Evolutionary conservation across 1,140 invertebrate species (phyloP).

Genomic region (Bombus consobrinus): DNA sequence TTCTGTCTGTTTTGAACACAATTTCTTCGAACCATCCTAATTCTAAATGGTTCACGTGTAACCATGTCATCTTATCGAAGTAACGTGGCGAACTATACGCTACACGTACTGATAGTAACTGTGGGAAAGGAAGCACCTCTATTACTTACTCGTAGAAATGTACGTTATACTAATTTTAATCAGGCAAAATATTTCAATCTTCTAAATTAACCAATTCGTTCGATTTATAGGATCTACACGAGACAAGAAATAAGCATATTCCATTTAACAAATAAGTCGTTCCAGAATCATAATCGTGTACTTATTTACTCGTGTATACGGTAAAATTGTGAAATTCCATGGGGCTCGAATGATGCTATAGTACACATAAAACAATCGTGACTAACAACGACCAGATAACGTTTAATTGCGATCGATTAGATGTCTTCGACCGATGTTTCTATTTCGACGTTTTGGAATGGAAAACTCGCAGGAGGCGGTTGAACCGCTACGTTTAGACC

Average conservation of each 20-base stretch:
- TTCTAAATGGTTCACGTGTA: conserved; percentile 17
- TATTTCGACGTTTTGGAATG: background rate
- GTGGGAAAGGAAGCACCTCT: conserved; percentile 80
- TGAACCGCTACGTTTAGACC: conserved; percentile 31
- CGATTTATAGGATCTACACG: background rate
- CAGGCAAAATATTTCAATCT: background rate
- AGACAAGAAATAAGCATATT: background rate
- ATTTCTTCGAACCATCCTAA: background rate
- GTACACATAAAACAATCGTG: background rate
- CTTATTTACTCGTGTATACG: too few species aligned
- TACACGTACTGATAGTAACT: conserved; percentile 76
- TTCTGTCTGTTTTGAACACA: too few species aligned
- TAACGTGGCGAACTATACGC: background rate
- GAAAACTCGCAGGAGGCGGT: background rate
- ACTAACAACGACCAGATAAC: background rate
- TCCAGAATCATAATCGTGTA: background rate
- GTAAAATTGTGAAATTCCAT: too few species aligned
- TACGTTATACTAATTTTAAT: conserved; percentile 43
- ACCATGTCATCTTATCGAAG: conserved; percentile 40
- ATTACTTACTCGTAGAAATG: conserved; percentile 65
- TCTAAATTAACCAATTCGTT: background rate
- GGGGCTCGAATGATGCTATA: background rate
- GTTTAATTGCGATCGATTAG: background rate
- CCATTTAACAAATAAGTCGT: background rate
- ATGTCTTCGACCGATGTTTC: background rate